Evolutionary conservation across 2,888 invertebrate genomes (phyloP), one percentile per base, ranked within the genome.

Genomic region (Chrysomela aeneicollis): DNA sequence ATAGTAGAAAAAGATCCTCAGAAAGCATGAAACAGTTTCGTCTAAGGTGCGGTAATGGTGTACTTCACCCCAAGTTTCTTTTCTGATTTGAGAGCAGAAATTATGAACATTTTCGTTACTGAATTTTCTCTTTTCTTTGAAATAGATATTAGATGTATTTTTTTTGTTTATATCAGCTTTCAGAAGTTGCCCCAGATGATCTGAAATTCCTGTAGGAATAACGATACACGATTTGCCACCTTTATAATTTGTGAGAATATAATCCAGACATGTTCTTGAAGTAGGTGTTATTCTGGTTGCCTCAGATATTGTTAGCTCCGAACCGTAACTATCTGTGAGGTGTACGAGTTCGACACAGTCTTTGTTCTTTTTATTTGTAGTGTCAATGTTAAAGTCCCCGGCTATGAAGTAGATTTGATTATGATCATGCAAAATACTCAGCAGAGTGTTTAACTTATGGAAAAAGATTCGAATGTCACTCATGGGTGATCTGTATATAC

Each of bases 231-330:
- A 52, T 30, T 6, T 52, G 15, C n/a, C 6, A 15, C 52, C 52
- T 22, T 52, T 26, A 30, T 30, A 52, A 52, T 52, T 52, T 30
- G 26, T 52, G 15, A 52, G 26, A 52, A 52, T 52, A 52, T 52
- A 19, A 21, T 50, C 50, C 19, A 50, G 50, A 21, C 18, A 50
- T 22, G 19, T 19, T 2, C 50, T 50, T 19, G 50, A 22, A 19
- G 19, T 18, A 4, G 21, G 50, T 6, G 17, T 50, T 19, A 50
- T 22, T 50, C 52, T 52, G 30, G 30, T 15, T 26, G 52, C 52
- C 30, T 52, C 21, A 21, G 22, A 50, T n/a, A 50, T 50, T 18
- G 50, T 10, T 2, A 21, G 10, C 19, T 50, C 15, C 22, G 50
- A 17, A 50, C 50, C 50, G 15, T 22, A 50, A 50, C 50, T 21